Base-by-base conservation (phyloP, 1,140 invertebrate species). In the Pseudomyrmex pallidus region DNA sequence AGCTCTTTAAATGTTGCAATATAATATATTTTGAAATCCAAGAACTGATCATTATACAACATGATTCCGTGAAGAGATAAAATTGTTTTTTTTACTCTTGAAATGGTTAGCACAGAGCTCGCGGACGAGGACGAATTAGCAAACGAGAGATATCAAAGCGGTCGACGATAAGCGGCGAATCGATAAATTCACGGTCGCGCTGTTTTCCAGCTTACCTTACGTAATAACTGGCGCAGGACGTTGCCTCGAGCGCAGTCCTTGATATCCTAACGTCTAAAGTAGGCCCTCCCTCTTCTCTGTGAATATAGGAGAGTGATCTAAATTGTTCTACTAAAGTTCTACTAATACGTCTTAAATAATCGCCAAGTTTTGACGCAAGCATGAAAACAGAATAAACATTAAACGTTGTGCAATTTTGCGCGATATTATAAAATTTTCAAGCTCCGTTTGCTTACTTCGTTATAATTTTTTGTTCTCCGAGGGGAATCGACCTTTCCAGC, bases 171-270 rank as follows among this genome's bases (percentile, higher is more conserved):
- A 84, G n/a, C 48, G 22, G 22, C 57, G 80, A 82, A 90, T 91
- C 90, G 85, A 91, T 90, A 90, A 89, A 90, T 90, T 90, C 88
- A 90, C 85, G 88, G 87, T 57, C 90, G 61, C 73, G 48, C 56
- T 84, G 50, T 74, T 68, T 72, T 83, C 56, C 57, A 83, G 46
- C 10, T 35, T 68, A 52, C n/a, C 50, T 91, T 91, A 91, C 64
- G 52, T 90, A 90, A 35, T 35, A 35, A 91, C 48, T 63, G 13
- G 52, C 82, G 64, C 63, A 90, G 86, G 89, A 91, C 85, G 70
- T 87, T 91, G 83, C 89, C 87, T 85, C 83, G 77, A 25, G 25
- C 35, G 35, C 62, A 74, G 86, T 91, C 84, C 85, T 91, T 90
- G 84, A 84, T 77, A 73, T 82, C 50, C 56, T 57, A 59, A 73